phyloP scores from a whole-genome alignment of 1,140 invertebrate genomes.

The Drosophila sproati region DNA sequence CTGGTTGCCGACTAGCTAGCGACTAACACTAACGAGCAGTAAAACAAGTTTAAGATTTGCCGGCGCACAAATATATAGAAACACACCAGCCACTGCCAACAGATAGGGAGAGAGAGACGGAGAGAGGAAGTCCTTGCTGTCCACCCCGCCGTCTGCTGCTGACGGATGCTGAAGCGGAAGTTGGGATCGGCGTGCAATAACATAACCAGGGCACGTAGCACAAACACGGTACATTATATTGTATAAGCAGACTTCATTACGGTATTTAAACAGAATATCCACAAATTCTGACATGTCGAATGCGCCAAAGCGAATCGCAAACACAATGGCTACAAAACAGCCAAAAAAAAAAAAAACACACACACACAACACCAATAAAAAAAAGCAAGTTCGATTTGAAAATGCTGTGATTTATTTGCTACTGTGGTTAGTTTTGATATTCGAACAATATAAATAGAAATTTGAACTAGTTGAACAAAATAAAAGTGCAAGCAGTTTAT shows the following conservation, averaged over 20 bases:
- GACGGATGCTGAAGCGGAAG: constrained; percentile 59
- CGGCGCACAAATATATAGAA: constrained; percentile 67
- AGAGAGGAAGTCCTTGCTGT: background rate
- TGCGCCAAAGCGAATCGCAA: constrained; percentile 21
- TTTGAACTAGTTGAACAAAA: too few relatives aligned
- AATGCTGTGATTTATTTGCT: background rate
- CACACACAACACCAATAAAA: background rate
- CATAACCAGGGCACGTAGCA: constrained; percentile 83
- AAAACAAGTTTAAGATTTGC: constrained; percentile 83
- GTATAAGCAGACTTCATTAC: constrained; percentile 84
- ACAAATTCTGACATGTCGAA: constrained; percentile 80
- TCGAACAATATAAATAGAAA: too few relatives aligned
- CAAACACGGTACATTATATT: constrained; percentile 84
- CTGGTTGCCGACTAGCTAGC: constrained; percentile 41
- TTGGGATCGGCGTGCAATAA: constrained; percentile 77
- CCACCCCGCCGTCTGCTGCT: background rate
- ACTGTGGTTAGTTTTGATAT: background rate
- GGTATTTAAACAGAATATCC: constrained; percentile 84
- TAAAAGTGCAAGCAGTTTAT: too few relatives aligned
- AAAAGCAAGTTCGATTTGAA: background rate
- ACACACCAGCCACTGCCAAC: constrained; percentile 54
- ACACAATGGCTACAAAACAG: constrained; percentile 46
- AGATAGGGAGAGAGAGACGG: background rate
- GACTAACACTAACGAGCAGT: constrained; percentile 82
- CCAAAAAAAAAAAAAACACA: background rate